Percentiles rank a stretch among this genome's conserved stretches.
Evolutionary conservation across 2,797 vertebrate genomes (phyloP).

Genomic region (Lepidocolaptes lacrymiger): DNA sequence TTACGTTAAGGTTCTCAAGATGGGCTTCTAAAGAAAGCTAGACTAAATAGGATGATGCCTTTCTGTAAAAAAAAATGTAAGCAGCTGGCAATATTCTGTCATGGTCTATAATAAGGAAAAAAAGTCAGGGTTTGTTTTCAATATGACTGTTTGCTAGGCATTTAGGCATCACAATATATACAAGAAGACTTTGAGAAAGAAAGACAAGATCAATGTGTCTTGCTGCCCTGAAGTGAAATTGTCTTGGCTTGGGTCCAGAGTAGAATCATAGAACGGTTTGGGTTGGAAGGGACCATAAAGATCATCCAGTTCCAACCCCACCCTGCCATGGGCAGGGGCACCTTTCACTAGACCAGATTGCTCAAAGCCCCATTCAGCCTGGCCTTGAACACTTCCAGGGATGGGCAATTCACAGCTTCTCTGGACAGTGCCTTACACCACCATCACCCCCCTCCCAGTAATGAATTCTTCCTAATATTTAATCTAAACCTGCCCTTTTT

Average conservation of each 20-base stretch:
- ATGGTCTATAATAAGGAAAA: accelerated
- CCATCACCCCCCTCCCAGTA: no score
- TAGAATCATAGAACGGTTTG: not conserved
- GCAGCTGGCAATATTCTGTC: not conserved
- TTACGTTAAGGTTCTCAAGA: not conserved
- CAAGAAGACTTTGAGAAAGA: not conserved
- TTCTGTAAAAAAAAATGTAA: not conserved
- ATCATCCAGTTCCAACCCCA: no score
- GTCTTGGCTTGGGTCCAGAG: not conserved
- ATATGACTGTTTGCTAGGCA: not conserved
- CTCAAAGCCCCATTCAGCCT: not conserved
- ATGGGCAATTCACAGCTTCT: not conserved
- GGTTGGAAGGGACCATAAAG: not conserved
- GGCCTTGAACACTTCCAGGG: not conserved
- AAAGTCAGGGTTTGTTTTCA: not conserved
- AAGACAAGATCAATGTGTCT: not conserved
- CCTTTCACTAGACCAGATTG: not conserved
- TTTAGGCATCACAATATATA: not conserved
- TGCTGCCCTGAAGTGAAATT: not conserved
- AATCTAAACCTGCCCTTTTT: not conserved
- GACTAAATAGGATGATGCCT: not conserved
- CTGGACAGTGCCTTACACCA: not conserved
- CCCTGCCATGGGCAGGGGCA: not conserved
- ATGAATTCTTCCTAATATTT: not conserved
- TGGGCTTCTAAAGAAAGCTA: not conserved